These are phyloP conservation scores for Xylota segnis DNA, from an alignment of 2,888 invertebrate genomes.

Conservation along the genomic window DNA sequence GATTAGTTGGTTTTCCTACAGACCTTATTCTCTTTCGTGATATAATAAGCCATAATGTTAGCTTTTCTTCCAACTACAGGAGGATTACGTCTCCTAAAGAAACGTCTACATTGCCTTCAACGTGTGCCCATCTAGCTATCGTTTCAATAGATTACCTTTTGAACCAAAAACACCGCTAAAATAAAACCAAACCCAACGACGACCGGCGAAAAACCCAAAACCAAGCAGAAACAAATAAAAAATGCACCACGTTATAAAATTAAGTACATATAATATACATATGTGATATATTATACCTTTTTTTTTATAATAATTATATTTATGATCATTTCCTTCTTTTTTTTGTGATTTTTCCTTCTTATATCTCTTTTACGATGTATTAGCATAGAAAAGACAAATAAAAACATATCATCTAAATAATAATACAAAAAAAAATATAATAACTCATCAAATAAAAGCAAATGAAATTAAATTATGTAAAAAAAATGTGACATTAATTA, in stretches of 20 bases:
- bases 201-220: not conserved
- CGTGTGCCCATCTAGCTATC: too few relatives aligned
- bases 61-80: too few relatives aligned
- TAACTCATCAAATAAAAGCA: conserved; percentile 50
- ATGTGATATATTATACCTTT: conserved; percentile 75
- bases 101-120: too few relatives aligned
- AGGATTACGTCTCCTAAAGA: too few relatives aligned
- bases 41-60: too few relatives aligned
- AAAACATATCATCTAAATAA: conserved; percentile 66
- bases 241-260: conserved; percentile 77
- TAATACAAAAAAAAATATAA: conserved; percentile 48
- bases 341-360: conserved; percentile 61
- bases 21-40: too few relatives aligned
- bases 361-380: conserved; percentile 54
- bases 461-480: conserved; percentile 69
- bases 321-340: conserved; percentile 68
- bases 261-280: conserved; percentile 77
- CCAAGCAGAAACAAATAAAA: conserved; percentile 60
- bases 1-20: too few relatives aligned
- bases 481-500: conserved; percentile 64
- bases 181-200: not conserved
- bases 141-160: too few relatives aligned
- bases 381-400: conserved; percentile 60
- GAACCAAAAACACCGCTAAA: too few relatives aligned
- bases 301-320: conserved; percentile 74